Evolutionary conservation across 2,797 vertebrate species (phyloP).

Genomic region (Hypotaenidia okinawae): DNA sequence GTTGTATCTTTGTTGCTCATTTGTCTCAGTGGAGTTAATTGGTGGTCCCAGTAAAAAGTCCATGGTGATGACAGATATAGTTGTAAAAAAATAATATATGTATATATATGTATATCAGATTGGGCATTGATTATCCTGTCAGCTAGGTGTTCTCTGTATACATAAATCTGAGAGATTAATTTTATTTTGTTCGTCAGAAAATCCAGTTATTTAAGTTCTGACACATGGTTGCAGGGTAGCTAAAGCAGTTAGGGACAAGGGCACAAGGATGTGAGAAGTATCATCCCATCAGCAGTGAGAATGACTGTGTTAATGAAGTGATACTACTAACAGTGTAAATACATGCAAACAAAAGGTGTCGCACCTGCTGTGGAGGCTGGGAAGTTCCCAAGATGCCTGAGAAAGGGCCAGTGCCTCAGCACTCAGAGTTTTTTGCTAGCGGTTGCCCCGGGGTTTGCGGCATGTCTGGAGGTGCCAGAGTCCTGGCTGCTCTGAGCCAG

Average conservation of each 20-base stretch:
- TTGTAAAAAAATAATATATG: too few species aligned
- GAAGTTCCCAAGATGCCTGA: neutral
- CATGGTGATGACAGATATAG: neutral
- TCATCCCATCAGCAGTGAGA: neutral
- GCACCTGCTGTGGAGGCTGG: neutral
- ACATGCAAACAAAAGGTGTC: neutral
- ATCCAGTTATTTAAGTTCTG: neutral
- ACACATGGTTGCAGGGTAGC: fast-evolving
- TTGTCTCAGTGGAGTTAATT: neutral
- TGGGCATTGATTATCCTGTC: neutral
- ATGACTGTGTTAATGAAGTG: neutral
- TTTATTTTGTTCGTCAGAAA: neutral
- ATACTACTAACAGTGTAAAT: neutral
- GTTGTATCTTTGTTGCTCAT: neutral
- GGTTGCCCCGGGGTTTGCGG: neutral
- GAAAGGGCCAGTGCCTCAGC: neutral
- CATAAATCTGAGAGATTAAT: neutral
- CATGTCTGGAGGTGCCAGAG: neutral
- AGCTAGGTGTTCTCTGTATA: neutral
- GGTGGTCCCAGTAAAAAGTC: neutral
- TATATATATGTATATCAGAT: neutral
- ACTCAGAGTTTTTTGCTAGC: neutral
- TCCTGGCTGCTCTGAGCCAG: neutral
- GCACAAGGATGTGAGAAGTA: neutral
- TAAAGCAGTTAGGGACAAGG: neutral